A percentile compares a stretch with the other conserved stretches of the same genome.
Evolutionary conservation across 2,797 vertebrate species (phyloP).

Genomic region (Apogon talboti): DNA sequence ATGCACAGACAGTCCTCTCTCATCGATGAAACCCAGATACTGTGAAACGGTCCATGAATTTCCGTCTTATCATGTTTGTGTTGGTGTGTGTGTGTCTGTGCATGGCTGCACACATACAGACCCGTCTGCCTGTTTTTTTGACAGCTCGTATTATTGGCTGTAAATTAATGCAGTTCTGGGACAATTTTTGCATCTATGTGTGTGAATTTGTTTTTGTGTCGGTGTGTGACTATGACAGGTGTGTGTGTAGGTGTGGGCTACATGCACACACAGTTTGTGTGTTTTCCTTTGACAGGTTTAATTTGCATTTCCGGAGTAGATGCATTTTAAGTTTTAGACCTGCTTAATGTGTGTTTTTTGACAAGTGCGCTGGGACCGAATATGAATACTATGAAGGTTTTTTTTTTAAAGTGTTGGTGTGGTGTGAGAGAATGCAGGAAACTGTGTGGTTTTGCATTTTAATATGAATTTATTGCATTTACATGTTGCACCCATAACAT

Average conservation of each 20-base stretch:
- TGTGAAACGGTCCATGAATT: conserved; percentile 47
- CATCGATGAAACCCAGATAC: conserved; percentile 37
- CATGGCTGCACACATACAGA: conserved; percentile 9
- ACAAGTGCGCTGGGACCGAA: conserved; percentile 2
- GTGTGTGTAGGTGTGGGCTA: conserved; percentile 1
- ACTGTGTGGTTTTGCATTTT: conserved; percentile 2
- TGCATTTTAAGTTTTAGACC: conserved; percentile 9
- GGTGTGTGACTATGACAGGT: conserved; percentile 24
- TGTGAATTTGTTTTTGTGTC: conserved; percentile 25
- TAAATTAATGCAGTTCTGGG: conserved; percentile 21
- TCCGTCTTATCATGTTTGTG: conserved; percentile 3
- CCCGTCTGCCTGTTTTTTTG: conserved; percentile 19
- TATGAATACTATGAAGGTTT: not conserved
- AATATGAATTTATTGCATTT: not conserved
- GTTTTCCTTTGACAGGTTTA: conserved; percentile 8
- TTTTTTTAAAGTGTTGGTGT: not conserved
- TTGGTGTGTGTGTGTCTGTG: conserved; percentile 4
- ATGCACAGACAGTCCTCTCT: conserved; percentile 15
- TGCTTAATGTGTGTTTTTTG: conserved; percentile 6
- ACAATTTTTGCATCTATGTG: conserved; percentile 37
- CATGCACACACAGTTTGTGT: conserved; percentile 2
- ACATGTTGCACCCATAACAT: not conserved
- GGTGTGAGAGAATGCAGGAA: not conserved
- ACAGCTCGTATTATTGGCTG: conserved; percentile 43
- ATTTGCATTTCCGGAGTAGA: conserved; percentile 14